A percentile compares a stretch with the other conserved stretches of the same genome.
Evolutionary conservation across 2,888 invertebrate species (phyloP).

Genomic region (Linnaemya tessellans): DNA sequence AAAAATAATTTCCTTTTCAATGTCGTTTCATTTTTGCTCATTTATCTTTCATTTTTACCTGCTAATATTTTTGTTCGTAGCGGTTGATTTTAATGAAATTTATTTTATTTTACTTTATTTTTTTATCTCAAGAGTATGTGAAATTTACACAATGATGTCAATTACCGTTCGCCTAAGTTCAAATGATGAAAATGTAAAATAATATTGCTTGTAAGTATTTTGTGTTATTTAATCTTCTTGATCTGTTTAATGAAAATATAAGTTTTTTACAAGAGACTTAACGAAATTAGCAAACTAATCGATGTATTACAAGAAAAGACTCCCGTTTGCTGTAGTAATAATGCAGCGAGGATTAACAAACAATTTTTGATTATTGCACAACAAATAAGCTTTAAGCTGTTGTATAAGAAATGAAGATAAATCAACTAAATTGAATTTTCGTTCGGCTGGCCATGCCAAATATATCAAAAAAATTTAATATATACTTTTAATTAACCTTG

Average conservation of each 20-base stretch:
- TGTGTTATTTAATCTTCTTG: not conserved
- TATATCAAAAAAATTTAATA: no score
- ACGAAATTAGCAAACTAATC: no score
- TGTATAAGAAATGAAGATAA: no score
- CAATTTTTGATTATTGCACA: no score
- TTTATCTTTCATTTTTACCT: slow-evolving; percentile 63
- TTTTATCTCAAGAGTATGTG: not conserved
- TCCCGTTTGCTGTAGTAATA: no score
- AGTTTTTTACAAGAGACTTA: not conserved
- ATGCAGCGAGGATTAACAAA: no score
- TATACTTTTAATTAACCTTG: no score
- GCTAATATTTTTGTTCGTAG: not conserved
- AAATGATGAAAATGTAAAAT: slow-evolving; percentile 31
- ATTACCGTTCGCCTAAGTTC: not conserved
- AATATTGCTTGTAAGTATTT: slow-evolving; percentile 9
- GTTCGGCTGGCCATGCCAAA: no score
- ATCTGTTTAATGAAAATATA: not conserved
- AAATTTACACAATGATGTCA: slow-evolving; percentile 19
- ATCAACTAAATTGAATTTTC: no score
- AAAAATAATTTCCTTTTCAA: slow-evolving; percentile 73
- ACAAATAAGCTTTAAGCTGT: no score
- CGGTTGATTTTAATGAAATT: slow-evolving; percentile 45
- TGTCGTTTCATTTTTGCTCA: slow-evolving; percentile 55
- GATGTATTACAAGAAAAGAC: no score
- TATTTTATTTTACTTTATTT: slow-evolving; percentile 15